These are phyloP conservation scores for Onychostoma macrolepis DNA, from an alignment of 2,113 vertebrate genomes.

Conservation along the genomic window DNA sequence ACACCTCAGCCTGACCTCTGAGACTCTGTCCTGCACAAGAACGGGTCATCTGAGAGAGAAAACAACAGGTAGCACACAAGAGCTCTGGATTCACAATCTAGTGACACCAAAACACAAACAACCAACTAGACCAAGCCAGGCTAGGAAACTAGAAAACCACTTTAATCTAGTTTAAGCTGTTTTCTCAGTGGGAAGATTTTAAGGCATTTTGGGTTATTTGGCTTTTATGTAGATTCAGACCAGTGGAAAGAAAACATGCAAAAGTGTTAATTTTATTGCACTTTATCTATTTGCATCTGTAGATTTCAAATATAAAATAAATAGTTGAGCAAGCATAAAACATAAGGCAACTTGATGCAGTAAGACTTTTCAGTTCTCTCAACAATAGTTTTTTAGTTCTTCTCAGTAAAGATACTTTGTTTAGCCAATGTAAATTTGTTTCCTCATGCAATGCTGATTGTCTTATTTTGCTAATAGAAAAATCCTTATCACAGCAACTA, in stretches of 20 bases:
- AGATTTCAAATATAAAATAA: background rate
- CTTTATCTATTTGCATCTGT: background rate
- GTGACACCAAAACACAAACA: background rate
- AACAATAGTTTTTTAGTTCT: too few relatives aligned
- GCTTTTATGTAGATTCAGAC: background rate
- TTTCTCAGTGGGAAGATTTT: background rate
- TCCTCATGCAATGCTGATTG: too few relatives aligned
- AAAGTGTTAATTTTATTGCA: background rate
- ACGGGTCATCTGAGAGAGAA: conserved; percentile 13
- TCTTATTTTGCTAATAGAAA: too few relatives aligned
- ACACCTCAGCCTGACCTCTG: conserved; percentile 7
- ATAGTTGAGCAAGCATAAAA: too few relatives aligned
- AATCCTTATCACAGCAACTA: too few relatives aligned
- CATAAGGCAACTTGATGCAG: too few relatives aligned
- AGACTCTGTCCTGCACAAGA: conserved; percentile 43
- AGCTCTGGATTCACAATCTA: background rate
- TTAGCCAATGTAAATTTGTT: too few relatives aligned
- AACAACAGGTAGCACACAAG: background rate
- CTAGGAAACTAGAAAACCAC: background rate
- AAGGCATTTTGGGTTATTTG: background rate
- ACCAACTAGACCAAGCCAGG: background rate
- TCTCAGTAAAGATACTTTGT: too few relatives aligned
- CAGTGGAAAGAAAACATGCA: background rate
- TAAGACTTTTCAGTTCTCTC: too few relatives aligned
- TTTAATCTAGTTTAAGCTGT: background rate